Conservation (phyloP, 2,797 vertebrate species). For the Peromyscus nudipes region DNA sequence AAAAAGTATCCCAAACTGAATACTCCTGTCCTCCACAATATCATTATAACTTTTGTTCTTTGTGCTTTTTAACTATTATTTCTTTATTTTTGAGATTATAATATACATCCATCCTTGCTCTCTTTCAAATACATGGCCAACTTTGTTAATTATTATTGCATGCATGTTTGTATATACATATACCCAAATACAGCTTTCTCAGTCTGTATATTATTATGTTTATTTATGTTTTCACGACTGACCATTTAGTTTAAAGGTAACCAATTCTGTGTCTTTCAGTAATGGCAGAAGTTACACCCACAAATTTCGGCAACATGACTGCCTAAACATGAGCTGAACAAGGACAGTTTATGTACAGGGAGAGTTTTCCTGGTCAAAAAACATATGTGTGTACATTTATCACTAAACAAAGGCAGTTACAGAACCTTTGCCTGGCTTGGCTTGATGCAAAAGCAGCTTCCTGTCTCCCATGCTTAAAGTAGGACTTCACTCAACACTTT, state of each 20-base stretch:
- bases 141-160: background rate
- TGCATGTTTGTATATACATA: background rate
- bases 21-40: background rate
- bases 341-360: background rate
- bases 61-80: background rate
- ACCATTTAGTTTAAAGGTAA: background rate
- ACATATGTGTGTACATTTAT: background rate
- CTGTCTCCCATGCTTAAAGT: rapidly evolving
- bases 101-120: background rate
- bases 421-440: background rate
- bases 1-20: background rate
- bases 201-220: background rate
- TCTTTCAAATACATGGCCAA: background rate
- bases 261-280: background rate
- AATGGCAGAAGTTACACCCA: background rate
- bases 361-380: background rate
- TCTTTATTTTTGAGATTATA: background rate
- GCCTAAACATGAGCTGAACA: background rate
- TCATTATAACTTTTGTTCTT: background rate
- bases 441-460: rapidly evolving
- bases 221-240: background rate
- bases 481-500: background rate
- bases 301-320: background rate
- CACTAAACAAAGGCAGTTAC: background rate
- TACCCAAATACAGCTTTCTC: background rate